Evolutionary conservation across 2,797 vertebrate species (phyloP).

Genomic region (Sebastes umbrosus): DNA sequence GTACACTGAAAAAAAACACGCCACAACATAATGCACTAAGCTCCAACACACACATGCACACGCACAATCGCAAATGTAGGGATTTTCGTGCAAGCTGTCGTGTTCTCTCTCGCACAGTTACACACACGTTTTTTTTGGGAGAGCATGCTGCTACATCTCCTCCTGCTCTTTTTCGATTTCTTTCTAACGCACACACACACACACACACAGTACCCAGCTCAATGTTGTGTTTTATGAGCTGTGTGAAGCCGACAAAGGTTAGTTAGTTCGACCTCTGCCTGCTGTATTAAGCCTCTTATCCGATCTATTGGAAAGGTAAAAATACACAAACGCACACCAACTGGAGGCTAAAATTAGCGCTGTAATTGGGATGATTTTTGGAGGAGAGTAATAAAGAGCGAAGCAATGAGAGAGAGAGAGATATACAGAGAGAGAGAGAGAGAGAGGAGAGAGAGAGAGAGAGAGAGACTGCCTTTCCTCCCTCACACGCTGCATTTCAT

Average conservation of each 20-base stretch:
- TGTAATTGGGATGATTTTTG: conserved; percentile 76
- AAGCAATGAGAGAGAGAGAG: conserved; percentile 40
- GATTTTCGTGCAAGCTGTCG: conserved; percentile 73
- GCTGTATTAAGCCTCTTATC: conserved; percentile 62
- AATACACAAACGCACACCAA: conserved; percentile 63
- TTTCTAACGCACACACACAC: not conserved
- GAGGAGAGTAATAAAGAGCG: conserved; percentile 57
- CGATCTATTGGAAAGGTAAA: conserved; percentile 71
- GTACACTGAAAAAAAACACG: conserved; percentile 56
- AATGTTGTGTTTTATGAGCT: conserved; percentile 36
- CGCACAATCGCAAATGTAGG: conserved; percentile 54
- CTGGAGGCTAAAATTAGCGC: conserved; percentile 76
- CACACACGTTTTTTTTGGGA: conserved; percentile 33
- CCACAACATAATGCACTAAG: conserved; percentile 61
- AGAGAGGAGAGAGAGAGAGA: conserved; percentile 3
- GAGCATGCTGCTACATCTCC: conserved; percentile 37
- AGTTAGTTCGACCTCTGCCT: conserved; percentile 58
- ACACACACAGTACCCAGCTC: conserved; percentile 26
- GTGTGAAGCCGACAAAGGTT: conserved; percentile 57
- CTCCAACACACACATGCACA: conserved; percentile 54
- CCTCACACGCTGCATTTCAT: conserved; percentile 55
- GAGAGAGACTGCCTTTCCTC: conserved; percentile 8
- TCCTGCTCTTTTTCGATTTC: conserved; percentile 24
- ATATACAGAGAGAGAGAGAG: conserved; percentile 8
- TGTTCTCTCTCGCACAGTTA: conserved; percentile 36